Evolutionary conservation across 2,797 vertebrate species (phyloP), one percentile per base, ranked within the genome.

Genomic region (Myoxocephalus aenaeus): DNA sequence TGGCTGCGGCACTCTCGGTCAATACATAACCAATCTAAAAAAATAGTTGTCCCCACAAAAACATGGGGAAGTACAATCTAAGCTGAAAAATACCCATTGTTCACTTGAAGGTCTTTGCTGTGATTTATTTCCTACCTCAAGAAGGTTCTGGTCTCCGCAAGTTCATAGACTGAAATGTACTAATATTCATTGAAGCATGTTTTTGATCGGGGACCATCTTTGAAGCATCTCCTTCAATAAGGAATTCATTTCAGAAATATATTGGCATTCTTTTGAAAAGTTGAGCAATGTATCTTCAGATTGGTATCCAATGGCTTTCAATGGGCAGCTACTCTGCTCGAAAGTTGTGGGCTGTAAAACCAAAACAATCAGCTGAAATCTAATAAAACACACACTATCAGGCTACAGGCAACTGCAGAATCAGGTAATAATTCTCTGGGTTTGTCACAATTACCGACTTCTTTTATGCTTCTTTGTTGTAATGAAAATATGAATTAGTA

Each of bases 111-210:
- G n/a, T 10, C 3, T 65, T 66, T 44, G 34, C 9, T 40, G 27
- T 29, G 70, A 70, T 78, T 46, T 65, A 76, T 73, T 76, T 83
- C 50, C 53, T 34, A 27, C 64, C 18, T 73, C 36, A 14, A 50
- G 56, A 73, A 79, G 70, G 50, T 61, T 63, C 25, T 46, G 51
- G 32, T 74, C 25, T 50, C 18, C 48, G 29, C 65, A 59, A 34
- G 48, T 75, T 61, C 7, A 67, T 73, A 74, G 63, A 63, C 67
- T 75, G 50, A 66, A 62, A 75, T 70, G 42, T 59, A 73, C 69
- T 32, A 3, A 38, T 70, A 46, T 54, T 46, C 48, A 32, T 25
- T 65, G 22, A 65, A n/a, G 25, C 13, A 32, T 7, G 18, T 3
- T 22, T 57, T 56, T 63, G 48, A 51, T 63, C n/a, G 25, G 18